Evolutionary conservation across 2,888 invertebrate species (phyloP), one percentile per base, ranked within the genome.

Genomic region (Drosophila fungiperda): DNA sequence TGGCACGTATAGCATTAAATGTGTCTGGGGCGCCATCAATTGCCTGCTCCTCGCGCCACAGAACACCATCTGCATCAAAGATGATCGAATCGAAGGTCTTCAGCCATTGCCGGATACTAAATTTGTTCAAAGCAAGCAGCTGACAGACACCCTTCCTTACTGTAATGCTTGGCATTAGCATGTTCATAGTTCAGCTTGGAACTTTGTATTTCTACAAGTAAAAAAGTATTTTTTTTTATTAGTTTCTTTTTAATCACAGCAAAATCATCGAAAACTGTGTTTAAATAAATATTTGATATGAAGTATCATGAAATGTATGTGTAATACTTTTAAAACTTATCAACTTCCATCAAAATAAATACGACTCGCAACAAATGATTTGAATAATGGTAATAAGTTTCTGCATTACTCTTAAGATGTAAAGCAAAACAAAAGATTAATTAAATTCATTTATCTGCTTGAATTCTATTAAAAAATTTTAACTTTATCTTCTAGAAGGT

Each of bases 1-100:
- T 77, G 0, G 69, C 85, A 0, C 73, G 69, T 4, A 87, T 33
- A 0, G 87, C 81, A 42, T 87, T 87, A 1, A 87, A 81, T 2
- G 87, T 85, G 6, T 76, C 73, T 0, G 87, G 52, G 1, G 74
- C 55, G 0, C 83, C 87, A 3, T 63, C 55, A 1, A 87, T 15
- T 0, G 73, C 55, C 0, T 55, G 9, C 0, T 68, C 32, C 0
- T 57, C 38, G 0, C 12, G 59, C 86, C 86, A 87, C 11, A 87
- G 75, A 3, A 82, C 82, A 0, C 80, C 82, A 26, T 82, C 77
- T 1, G 79, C 82, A 70, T 77, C 82, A 29, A 67, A 82, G 50
- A 82, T 40, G 29, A 77, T 71, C 38, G 79, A n/a, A 11, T 87
- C 87, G 38, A 83, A 73, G 29, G 68, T 68, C 49, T 78, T 77